Evolutionary conservation across 30 jellyfish, hydroid and myxozoan species (phyloP).

Genomic region (Aurelia aurita complex sp. Pacific): DNA sequence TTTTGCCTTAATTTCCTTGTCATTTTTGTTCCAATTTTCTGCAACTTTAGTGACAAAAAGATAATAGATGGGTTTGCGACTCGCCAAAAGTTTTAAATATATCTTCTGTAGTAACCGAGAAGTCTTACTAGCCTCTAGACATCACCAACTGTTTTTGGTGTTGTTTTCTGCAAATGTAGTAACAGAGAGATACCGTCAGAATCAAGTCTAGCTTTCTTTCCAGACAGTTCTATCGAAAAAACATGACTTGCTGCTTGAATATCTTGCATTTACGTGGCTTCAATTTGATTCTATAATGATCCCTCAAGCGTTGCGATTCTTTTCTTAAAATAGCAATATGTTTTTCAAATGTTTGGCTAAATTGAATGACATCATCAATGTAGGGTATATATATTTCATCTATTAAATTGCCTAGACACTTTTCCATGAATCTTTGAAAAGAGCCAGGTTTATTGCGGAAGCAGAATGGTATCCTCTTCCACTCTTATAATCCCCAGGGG

Average conservation of each 20-base stretch:
- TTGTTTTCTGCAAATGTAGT: background rate
- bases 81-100: slow-evolving; percentile 21
- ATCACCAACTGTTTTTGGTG: slow-evolving; percentile 43
- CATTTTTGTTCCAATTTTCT: too few species aligned
- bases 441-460: slow-evolving; percentile 64
- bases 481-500: slow-evolving; percentile 75
- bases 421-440: slow-evolving; percentile 59
- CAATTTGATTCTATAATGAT: slow-evolving; percentile 6
- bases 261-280: slow-evolving; percentile 3
- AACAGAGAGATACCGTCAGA: slow-evolving; percentile 3
- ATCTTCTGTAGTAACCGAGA: slow-evolving; percentile 23
- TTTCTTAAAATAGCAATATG: background rate
- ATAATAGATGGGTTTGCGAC: slow-evolving; percentile 30
- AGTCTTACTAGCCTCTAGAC: slow-evolving; percentile 18
- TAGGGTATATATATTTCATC: slow-evolving; percentile 34
- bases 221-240: slow-evolving; percentile 24
- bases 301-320: slow-evolving; percentile 3
- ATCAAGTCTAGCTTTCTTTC: slow-evolving; percentile 26
- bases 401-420: slow-evolving; percentile 18
- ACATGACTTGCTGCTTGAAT: too few species aligned
- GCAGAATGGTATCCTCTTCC: slow-evolving; percentile 61
- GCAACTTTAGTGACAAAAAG: background rate
- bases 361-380: slow-evolving; percentile 8
- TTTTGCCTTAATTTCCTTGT: background rate
- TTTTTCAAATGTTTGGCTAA: slow-evolving; percentile 28